Evolutionary conservation across 2,888 invertebrate genomes (phyloP).

Genomic region (Harmothoe impar): DNA sequence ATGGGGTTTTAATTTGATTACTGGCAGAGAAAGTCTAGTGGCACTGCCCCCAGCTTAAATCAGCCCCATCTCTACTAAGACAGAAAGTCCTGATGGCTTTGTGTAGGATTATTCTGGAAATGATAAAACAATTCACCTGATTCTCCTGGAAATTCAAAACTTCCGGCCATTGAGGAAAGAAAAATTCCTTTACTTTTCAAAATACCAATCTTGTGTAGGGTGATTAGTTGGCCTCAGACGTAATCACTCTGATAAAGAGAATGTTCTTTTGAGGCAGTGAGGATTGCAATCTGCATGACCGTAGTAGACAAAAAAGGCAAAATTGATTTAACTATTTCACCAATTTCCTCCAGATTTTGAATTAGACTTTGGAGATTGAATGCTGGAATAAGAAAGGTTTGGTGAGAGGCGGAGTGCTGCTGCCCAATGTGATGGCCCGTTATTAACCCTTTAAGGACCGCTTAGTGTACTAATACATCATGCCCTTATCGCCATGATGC

Average conservation of each 20-base stretch:
- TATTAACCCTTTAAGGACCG: too few relatives aligned
- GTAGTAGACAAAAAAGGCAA: not conserved
- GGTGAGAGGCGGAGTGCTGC: not conserved
- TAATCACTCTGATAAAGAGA: not conserved
- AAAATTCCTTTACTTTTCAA: not conserved
- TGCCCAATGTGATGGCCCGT: not conserved
- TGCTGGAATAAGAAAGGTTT: not conserved
- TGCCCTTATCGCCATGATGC: too few relatives aligned
- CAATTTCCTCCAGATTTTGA: not conserved
- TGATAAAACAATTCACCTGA: too few relatives aligned
- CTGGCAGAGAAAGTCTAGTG: too few relatives aligned
- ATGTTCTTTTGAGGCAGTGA: not conserved
- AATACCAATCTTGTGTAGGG: not conserved
- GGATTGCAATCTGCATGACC: constrained; percentile 17
- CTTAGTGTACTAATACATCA: too few relatives aligned
- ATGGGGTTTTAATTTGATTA: too few relatives aligned
- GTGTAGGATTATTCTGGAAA: too few relatives aligned
- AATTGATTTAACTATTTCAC: constrained; percentile 3
- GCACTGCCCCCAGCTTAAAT: too few relatives aligned
- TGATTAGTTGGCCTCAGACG: not conserved
- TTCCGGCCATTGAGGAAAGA: not conserved
- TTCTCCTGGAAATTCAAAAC: not conserved
- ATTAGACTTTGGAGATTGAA: constrained; percentile 21
- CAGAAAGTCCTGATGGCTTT: too few relatives aligned
- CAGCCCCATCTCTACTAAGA: too few relatives aligned